phyloP scores from a whole-genome alignment of 2,113 vertebrate species.

The Etheostoma spectabile region DNA sequence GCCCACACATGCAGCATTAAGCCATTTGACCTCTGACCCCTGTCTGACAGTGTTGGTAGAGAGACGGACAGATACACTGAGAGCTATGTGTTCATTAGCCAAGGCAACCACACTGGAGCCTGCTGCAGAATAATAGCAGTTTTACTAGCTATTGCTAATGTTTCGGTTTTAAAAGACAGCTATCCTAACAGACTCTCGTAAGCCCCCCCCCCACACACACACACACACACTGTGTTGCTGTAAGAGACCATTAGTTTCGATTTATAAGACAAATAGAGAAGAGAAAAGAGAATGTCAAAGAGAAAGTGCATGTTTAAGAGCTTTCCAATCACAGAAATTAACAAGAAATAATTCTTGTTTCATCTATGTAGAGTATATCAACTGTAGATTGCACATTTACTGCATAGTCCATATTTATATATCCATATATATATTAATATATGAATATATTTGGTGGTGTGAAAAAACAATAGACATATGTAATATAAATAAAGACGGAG shows the following conservation, averaged over 20 bases:
- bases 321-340: background rate
- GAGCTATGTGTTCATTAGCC: constrained; percentile 48
- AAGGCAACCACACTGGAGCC: constrained; percentile 32
- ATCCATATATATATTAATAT: too few species aligned
- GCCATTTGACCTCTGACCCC: constrained; percentile 68
- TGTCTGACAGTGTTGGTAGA: constrained; percentile 46
- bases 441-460: background rate
- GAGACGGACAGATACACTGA: constrained; percentile 37
- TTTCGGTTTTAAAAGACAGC: constrained; percentile 51
- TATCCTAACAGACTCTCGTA: constrained; percentile 36
- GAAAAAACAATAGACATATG: background rate
- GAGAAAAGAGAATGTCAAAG: background rate
- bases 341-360: background rate
- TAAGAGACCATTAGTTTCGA: constrained; percentile 42
- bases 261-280: constrained; percentile 10
- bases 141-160: constrained; percentile 48
- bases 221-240: constrained; percentile 14
- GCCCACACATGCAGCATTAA: constrained; percentile 66
- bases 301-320: constrained; percentile 14
- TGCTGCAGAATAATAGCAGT: constrained; percentile 43
- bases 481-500: background rate
- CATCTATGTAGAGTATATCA: too few species aligned
- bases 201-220: constrained; percentile 6
- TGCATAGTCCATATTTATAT: too few species aligned
- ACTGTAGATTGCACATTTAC: too few species aligned